A percentile compares a stretch with the other conserved stretches of the same genome.
Conservation (phyloP, 1,140 invertebrate species). For the Uloborus diversus region DNA sequence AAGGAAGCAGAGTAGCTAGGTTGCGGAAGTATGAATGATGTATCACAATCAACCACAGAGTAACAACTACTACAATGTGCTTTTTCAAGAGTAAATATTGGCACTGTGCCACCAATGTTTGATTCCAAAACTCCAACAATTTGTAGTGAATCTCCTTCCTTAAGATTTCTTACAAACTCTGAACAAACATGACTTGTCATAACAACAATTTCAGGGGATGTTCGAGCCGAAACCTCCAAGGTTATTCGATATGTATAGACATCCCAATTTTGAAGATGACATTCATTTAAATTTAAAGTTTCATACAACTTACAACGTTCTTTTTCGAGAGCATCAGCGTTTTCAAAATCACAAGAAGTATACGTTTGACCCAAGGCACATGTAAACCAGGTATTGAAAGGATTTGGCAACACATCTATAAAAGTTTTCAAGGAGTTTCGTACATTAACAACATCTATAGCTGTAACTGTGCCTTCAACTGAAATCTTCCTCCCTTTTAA, state of each 20-base stretch:
- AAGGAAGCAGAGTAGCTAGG: constrained; percentile 8
- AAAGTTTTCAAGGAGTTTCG: constrained; percentile 15
- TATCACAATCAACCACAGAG: neutral
- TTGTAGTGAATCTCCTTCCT: constrained; percentile 39
- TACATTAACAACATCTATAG: constrained; percentile 21
- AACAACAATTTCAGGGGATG: constrained; percentile 29
- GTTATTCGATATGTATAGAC: constrained; percentile 29
- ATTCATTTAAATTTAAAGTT: constrained; percentile 23
- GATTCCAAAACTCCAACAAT: constrained; percentile 18
- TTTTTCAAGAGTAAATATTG: constrained; percentile 1
- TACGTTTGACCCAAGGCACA: constrained; percentile 15
- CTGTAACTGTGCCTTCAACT: constrained; percentile 33
- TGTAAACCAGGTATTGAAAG: constrained; percentile 19
- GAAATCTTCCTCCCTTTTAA: constrained; percentile 42
- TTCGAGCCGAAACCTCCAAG: constrained; percentile 19
- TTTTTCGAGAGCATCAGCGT: neutral
- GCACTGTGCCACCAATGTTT: constrained; percentile 25
- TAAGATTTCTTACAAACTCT: constrained; percentile 11
- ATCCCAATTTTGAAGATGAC: constrained; percentile 44
- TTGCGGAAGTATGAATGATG: neutral
- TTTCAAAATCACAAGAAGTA: constrained; percentile 11
- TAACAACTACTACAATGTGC: constrained; percentile 28
- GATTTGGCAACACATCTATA: constrained; percentile 14
- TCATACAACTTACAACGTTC: constrained; percentile 22
- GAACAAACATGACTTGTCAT: constrained; percentile 15